A percentile compares a stretch with the other conserved stretches of the same genome.
Evolutionary conservation across 2,797 vertebrate species (phyloP).

Genomic region (Halcyon badia): DNA sequence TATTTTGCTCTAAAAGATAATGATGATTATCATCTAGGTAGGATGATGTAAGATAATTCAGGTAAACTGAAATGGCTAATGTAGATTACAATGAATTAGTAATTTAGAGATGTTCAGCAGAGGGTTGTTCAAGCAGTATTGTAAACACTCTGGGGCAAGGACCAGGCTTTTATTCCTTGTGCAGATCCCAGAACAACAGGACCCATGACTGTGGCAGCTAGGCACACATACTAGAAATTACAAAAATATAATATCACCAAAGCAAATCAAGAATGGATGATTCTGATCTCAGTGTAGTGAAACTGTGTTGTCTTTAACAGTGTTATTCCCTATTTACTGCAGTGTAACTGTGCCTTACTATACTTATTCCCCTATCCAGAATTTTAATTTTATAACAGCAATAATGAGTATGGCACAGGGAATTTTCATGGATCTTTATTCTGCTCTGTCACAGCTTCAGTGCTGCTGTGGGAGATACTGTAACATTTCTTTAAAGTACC

Average conservation of each 20-base stretch:
- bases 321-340: not conserved
- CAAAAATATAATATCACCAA: not conserved
- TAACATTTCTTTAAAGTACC: not conserved
- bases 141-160: not conserved
- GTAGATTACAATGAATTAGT: constrained; percentile 40
- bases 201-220: fast-evolving
- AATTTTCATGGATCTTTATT: constrained; percentile 9
- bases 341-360: not conserved
- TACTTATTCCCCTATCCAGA: not conserved
- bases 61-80: constrained; percentile 42
- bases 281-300: not conserved
- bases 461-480: not conserved
- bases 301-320: not conserved
- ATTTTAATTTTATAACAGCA: constrained; percentile 33
- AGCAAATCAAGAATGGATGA: not conserved
- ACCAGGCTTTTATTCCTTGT: not conserved
- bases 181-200: not conserved
- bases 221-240: not conserved
- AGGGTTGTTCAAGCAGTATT: constrained; percentile 26
- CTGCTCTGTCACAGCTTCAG: not conserved
- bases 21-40: constrained; percentile 56
- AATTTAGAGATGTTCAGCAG: constrained; percentile 43
- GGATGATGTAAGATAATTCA: constrained; percentile 56
- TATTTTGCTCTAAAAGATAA: constrained; percentile 50
- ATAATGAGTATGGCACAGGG: constrained; percentile 4